Evolutionary conservation across 2,888 invertebrate genomes (phyloP), one percentile per base, ranked within the genome.

Genomic region (Tholera decimalis): DNA sequence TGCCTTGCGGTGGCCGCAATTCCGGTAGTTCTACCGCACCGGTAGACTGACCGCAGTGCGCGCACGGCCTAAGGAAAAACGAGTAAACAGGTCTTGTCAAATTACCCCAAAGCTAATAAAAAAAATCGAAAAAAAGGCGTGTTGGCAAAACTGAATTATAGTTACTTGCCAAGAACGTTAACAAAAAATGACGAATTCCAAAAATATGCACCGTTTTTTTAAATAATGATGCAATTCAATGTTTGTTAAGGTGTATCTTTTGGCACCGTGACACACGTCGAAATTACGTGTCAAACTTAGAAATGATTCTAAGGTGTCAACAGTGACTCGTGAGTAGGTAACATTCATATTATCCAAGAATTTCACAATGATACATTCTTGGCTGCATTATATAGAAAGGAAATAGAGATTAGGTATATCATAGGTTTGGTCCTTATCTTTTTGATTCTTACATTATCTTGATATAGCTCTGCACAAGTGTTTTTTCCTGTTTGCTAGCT

Each of bases 221-320:
- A n/a, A n/a, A 13, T 41, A 53, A 56, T 76, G 56, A 70, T 70
- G 77, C 56, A 73, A 73, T 49, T 3, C 13, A 11, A 11, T 46
- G 15, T 74, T 55, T 51, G 51, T 39, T 1, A 33, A 60, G 70
- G 55, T 71, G 39, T 44, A 6, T 11, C 6, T 33, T 28, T 46
- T 69, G 77, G 60, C 51, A 72, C 22, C 8, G 5, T 24, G 51
- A 76, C 55, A 51, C 41, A 53, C 41, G 44, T 30, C 13, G 7
- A 11, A 28, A 43, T 61, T 26, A 76, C 30, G 71, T 46, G 59
- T 41, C 22, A n/a, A 11, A n/a, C n/a, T n/a, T n/a, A n/a, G n/a
- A n/a, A n/a, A n/a, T n/a, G n/a, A n/a, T n/a, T n/a, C n/a, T n/a
- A n/a, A n/a, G n/a, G n/a, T n/a, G 59, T 41, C 22, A n/a, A 11